Percentiles rank a stretch among this genome's conserved stretches.
phyloP scores from a whole-genome alignment of 1,140 invertebrate genomes.

The Orius laevigatus region DNA sequence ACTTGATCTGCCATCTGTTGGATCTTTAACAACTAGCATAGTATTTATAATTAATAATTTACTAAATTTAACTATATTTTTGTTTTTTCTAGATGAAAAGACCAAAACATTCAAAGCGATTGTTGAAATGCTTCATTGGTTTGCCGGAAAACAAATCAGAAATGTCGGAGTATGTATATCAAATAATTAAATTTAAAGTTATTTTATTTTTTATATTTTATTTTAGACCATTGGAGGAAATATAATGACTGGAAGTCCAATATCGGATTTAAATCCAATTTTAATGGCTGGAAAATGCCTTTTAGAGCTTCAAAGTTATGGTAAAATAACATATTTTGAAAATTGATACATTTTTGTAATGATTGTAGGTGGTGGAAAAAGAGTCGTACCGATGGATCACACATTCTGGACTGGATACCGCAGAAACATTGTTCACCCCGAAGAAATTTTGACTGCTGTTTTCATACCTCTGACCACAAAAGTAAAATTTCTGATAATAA shows the following conservation, averaged over 20 bases:
- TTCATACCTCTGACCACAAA: constrained; percentile 42
- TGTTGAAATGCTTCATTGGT: constrained; percentile 78
- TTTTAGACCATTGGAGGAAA: constrained; percentile 68
- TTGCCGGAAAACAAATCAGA: constrained; percentile 86
- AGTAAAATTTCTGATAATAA: constrained; percentile 22
- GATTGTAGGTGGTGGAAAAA: constrained; percentile 27
- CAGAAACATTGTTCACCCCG: constrained; percentile 50
- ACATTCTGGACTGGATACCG: constrained; percentile 80
- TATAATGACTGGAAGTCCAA: constrained; percentile 88
- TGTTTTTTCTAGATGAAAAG: constrained; percentile 33
- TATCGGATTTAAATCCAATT: constrained; percentile 89
- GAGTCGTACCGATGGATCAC: constrained; percentile 57
- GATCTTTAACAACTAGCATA: too few species aligned
- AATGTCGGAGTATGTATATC: constrained; percentile 48
- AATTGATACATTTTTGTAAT: not conserved
- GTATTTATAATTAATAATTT: too few species aligned
- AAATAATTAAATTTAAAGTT: not conserved
- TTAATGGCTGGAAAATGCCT: constrained; percentile 55
- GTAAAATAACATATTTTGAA: constrained; percentile 24
- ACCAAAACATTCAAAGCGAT: constrained; percentile 58
- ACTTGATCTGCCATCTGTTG: too few species aligned
- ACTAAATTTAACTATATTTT: too few species aligned
- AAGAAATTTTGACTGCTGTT: constrained; percentile 68
- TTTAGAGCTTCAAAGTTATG: constrained; percentile 37
- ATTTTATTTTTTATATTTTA: not conserved